Evolutionary conservation across 2,797 vertebrate species (phyloP), one percentile per base, ranked within the genome.

Genomic region (Zalophus californianus): DNA sequence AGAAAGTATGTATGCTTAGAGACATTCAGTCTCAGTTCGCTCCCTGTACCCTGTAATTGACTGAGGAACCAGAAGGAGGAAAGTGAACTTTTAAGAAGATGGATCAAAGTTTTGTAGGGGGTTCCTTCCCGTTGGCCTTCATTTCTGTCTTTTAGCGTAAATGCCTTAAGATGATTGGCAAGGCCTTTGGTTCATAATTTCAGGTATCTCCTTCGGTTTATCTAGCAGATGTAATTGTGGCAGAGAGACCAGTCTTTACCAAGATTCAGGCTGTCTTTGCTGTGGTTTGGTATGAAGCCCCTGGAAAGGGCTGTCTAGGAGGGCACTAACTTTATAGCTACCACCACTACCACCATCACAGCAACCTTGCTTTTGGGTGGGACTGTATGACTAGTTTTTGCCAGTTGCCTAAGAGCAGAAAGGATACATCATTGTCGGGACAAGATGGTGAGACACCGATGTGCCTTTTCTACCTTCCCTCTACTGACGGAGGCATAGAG

Each of bases 361-460:
- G 27, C 7, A n/a, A 15, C 11, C 25, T 58, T 60, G 5, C 4
- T 41, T n/a, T 82, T 27, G 5, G 7, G 23, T 44, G 16, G 44
- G 16, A 20, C 18, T 20, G 2, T 27, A 2, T 29, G 35, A 27
- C 32, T 84, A 41, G 14, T n/a, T 35, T 94, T 86, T 41, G 20
- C 54, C 35, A 20, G 25, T 5, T n/a, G 18, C 12, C 32, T 75
- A 56, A 23, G 18, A 50, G 2, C n/a, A 38, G 44, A 90, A 35
- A 85, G 25, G 9, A 0, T 35, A 0, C 2, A 2, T 38, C 21
- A 25, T 4, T 86, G 0, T 7, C 16, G 7, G 52, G 1, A 32
- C 38, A 73, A 87, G 60, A 18, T 64, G 27, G 18, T n/a, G 7
- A 89, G 41, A 83, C 70, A 60, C 1, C 38, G 23, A 29, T 25